Percentiles rank a stretch among this genome's conserved stretches.
These are phyloP conservation scores for Diarsia mendica DNA, from an alignment of 2,888 invertebrate species.

Conservation along the genomic window DNA sequence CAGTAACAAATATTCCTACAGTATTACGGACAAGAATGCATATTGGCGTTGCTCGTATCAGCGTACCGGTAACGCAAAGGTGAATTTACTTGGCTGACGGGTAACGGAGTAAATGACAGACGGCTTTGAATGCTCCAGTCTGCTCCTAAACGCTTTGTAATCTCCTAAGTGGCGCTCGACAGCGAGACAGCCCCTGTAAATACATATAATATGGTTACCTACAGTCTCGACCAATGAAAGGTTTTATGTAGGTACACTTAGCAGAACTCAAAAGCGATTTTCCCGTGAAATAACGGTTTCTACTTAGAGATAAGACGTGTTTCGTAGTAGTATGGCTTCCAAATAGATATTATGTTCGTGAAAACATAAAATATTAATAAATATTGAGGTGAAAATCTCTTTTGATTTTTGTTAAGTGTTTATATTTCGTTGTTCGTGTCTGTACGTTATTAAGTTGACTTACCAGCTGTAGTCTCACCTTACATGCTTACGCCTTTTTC, in stretches of 20 bases:
- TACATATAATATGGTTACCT: background rate
- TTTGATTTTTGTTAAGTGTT: too few species aligned
- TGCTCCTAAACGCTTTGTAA: slow-evolving; percentile 45
- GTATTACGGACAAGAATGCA: background rate
- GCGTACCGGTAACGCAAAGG: background rate
- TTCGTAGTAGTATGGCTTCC: background rate
- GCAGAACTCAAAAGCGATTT: background rate
- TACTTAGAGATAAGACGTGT: background rate
- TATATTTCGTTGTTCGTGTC: too few species aligned
- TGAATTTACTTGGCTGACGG: slow-evolving; percentile 6
- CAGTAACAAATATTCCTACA: background rate
- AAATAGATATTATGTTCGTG: background rate
- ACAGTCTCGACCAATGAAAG: background rate
- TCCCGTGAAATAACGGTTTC: background rate
- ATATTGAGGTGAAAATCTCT: too few species aligned
- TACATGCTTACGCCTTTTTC: too few species aligned
- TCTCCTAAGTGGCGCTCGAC: slow-evolving; percentile 16
- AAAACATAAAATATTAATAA: too few species aligned
- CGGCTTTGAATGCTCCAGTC: slow-evolving; percentile 25
- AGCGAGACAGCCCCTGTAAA: slow-evolving; percentile 1
- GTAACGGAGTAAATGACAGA: slow-evolving; percentile 39
- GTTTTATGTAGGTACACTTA: background rate
- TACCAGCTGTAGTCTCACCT: too few species aligned
- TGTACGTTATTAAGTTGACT: too few species aligned
- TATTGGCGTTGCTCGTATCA: background rate